Percentiles rank a stretch among this genome's conserved stretches.
Conservation (phyloP, 2,113 vertebrate species). For the Ictalurus furcatus region DNA sequence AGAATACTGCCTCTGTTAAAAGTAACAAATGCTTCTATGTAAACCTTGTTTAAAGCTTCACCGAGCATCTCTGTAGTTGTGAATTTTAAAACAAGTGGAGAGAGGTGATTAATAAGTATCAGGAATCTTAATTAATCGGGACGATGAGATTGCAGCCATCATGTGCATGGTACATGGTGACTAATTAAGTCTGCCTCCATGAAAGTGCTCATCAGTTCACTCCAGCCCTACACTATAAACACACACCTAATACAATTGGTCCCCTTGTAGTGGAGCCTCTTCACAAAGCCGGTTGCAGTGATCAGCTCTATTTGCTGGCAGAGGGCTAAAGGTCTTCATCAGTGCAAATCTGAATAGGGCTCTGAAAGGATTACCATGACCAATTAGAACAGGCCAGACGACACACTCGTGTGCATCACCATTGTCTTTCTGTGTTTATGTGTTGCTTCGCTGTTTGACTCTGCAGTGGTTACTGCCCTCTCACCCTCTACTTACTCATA, state of each 20-base stretch:
- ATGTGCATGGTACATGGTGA: not conserved
- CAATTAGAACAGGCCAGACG: constrained; percentile 33
- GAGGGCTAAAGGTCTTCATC: constrained; percentile 35
- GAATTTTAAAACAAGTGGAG: not conserved
- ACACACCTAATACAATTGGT: not conserved
- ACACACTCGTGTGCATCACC: constrained; percentile 14
- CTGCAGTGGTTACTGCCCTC: not conserved
- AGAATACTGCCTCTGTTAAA: constrained; percentile 32
- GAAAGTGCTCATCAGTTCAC: constrained; percentile 3
- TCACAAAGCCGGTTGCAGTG: constrained; percentile 45
- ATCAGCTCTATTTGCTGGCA: constrained; percentile 48
- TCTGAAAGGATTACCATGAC: constrained; percentile 40
- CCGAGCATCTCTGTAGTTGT: not conserved
- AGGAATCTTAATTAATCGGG: constrained; percentile 5
- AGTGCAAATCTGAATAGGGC: constrained; percentile 15
- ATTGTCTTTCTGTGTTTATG: not conserved
- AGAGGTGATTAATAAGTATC: not conserved
- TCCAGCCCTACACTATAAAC: not conserved
- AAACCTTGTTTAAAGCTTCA: constrained; percentile 6
- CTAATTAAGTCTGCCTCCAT: not conserved
- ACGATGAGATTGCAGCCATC: not conserved
- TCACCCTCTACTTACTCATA: not conserved
- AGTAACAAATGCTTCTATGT: constrained; percentile 15
- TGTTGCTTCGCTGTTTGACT: not conserved
- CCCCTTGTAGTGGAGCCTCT: constrained; percentile 16